Base-by-base conservation (phyloP, 2,113 vertebrate genomes). In the Hemicordylus capensis region DNA sequence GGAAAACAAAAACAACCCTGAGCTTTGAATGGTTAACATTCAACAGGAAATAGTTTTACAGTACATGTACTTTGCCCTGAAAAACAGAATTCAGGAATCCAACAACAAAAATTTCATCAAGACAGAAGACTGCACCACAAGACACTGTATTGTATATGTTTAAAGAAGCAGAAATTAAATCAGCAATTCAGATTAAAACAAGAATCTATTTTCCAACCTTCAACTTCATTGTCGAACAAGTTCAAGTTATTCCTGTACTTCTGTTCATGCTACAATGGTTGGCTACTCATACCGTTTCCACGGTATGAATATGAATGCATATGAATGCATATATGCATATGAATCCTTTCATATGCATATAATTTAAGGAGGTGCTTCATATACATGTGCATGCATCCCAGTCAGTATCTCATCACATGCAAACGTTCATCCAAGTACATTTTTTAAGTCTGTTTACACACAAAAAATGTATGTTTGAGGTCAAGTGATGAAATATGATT, bases 1-100 rank as follows among this genome's bases (percentile, higher is more conserved):
- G 31, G 67, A 86, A 76, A 73, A n/a, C n/a, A n/a, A n/a, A n/a
- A n/a, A n/a, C n/a, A n/a, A n/a, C n/a, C n/a, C n/a, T 90, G 76
- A 74, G 10, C n/a, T 66, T 81, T 54, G 51, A 48, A 81, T 83
- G 78, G 26, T 80, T 63, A 56, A 89, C 17, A 48, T 37, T 4
- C 66, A 12, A 74, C 48, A 84, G 37, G 76, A 92, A 89, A 44
- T 34, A 79, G 39, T 51, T 69, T 72, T 84, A 76, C 17, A 69
- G 31, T 31, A 67, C 83, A 4, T 61, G 8, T 19, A 82, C 6
- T 91, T n/a, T 80, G n/a, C 39, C 56, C 42, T 58, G 34, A 66
- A 86, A 89, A 81, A 26, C 26, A 1, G 0, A 10, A 31, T 61
- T 78, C 20, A 82, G 8, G 14, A 86, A 15, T 80, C 46, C 31